Conservation (phyloP, 1,140 invertebrate species). For the Leptonema lineaticorne region DNA sequence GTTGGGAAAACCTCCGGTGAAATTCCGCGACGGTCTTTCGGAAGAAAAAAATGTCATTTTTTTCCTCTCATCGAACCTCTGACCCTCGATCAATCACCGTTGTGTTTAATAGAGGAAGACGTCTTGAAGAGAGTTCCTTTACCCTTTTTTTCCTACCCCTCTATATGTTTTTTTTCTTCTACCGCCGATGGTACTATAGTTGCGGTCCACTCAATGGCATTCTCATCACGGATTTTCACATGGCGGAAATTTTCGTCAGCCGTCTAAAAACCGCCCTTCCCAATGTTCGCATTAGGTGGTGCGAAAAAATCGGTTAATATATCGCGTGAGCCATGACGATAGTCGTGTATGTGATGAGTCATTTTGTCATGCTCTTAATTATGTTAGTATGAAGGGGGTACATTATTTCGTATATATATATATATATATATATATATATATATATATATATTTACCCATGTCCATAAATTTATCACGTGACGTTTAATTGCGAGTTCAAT, state of each 20-base stretch:
- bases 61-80: constrained; percentile 12
- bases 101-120: constrained; percentile 40
- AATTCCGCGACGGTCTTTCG: background rate
- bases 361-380: constrained; percentile 2
- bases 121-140: constrained; percentile 22
- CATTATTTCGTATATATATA: no score
- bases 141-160: background rate
- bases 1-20: background rate
- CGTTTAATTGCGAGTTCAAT: no score
- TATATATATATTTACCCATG: no score
- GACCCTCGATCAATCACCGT: constrained; percentile 40
- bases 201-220: constrained; percentile 3
- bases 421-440: no score
- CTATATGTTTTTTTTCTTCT: background rate
- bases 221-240: background rate
- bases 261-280: no score
- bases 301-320: background rate
- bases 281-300: background rate
- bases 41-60: constrained; percentile 31
- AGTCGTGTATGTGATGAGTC: background rate
- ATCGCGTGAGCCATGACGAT: background rate
- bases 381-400: background rate
- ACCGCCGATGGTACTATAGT: background rate
- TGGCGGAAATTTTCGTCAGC: no score
- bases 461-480: no score